Conservation (phyloP, 2,113 vertebrate species). For the Psammodynastes pulverulentus region DNA sequence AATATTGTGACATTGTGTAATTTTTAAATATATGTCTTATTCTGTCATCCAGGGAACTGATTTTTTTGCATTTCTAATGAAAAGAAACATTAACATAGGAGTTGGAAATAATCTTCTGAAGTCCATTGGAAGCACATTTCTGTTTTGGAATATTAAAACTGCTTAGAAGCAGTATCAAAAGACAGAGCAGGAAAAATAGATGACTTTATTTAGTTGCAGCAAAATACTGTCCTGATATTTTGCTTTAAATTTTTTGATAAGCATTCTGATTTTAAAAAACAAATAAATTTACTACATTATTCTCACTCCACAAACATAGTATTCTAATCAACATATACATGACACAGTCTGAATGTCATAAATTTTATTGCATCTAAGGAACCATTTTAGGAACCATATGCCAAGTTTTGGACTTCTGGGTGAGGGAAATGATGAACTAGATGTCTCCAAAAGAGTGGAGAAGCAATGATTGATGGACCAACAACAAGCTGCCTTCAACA, state of each 20-base stretch:
- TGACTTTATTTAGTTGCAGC: conserved; percentile 6
- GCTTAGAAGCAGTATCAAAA: background rate
- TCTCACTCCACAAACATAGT: background rate
- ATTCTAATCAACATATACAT: background rate
- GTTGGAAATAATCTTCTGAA: conserved; percentile 9
- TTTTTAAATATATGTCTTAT: conserved; percentile 8
- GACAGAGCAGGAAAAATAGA: background rate
- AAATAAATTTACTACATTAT: background rate
- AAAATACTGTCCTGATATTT: background rate
- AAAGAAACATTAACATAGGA: conserved; percentile 28
- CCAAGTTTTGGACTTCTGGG: background rate
- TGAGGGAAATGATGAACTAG: background rate
- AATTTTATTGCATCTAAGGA: background rate
- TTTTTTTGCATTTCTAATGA: conserved; percentile 34
- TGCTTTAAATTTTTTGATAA: background rate
- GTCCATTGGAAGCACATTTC: conserved; percentile 23
- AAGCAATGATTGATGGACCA: background rate
- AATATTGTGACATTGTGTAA: background rate
- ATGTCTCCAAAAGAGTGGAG: background rate
- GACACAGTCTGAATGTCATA: background rate
- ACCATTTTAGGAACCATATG: background rate
- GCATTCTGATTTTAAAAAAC: conserved; percentile 5
- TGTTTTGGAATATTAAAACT: conserved; percentile 15
- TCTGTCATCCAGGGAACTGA: background rate
- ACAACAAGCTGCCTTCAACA: background rate